Evolutionary conservation across 2,797 vertebrate genomes (phyloP), one percentile per base, ranked within the genome.

Genomic region (Anomalospiza imberbis): DNA sequence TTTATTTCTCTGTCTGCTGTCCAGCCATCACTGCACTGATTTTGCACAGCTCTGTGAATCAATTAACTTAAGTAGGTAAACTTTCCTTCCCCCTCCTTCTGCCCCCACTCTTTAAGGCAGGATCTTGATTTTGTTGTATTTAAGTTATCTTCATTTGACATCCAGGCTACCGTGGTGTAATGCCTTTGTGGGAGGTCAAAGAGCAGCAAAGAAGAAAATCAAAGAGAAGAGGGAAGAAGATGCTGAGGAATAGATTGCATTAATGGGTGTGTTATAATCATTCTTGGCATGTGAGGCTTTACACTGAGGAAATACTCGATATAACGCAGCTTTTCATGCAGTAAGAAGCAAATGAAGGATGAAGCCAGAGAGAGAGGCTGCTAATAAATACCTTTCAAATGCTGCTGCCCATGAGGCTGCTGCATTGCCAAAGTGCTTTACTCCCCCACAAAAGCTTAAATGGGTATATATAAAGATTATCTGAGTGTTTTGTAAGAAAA

Each of bases 341-440:
- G 31, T 26, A 70, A 89, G 58, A 77, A 92, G 36, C 51, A 89
- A 91, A 70, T 36, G 77, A 92, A 77, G 44, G 76, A 61, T 85
- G 73, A 89, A 94, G 47, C 15, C 38, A 61, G 36, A 47, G 40
- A 53, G 31, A 58, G 57, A 72, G 9, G 34, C 48, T 75, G 36
- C 60, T 88, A 85, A 85, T 62, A 91, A 87, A 80, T 42, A 80
- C 25, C 28, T 88, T 87, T 89, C 42, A 91, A 91, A 66, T 28
- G n/a, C 8, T 91, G 48, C 53, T 92, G 40, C 38, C 51, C 6
- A 1, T 53, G 84, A 79, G 63, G 38, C 55, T 93, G 88, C 57
- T 85, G 31, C 53, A 51, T 3, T 83, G 93, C 77, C 61, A 80
- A 87, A 61, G 44, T 28, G 3, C 38, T 75, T 89, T 88, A 28